Base-by-base conservation (phyloP, 2,888 invertebrate genomes). In the Muscina levida region DNA sequence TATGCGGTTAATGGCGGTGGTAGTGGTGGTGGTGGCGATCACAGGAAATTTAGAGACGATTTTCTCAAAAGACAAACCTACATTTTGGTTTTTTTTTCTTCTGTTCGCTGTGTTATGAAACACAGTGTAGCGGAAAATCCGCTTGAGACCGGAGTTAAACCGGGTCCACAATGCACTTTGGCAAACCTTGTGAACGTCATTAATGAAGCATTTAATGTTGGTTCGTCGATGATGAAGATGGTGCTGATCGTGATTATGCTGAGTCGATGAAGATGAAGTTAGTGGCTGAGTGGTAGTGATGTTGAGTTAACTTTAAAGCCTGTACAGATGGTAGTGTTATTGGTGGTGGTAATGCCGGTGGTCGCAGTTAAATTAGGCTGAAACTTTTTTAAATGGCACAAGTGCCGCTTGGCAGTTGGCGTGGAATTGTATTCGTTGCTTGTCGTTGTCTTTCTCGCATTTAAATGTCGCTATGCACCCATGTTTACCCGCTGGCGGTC, bases 371-470 rank as follows among this genome's bases (percentile, higher is more conserved):
- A 81, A 74, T 81, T 70, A 22, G 44, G 31, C 73, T 73, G 66
- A 59, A 44, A 37, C n/a, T 19, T 59, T 62, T 77, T 66, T 67
- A 77, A 77, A 77, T 76, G 70, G 77, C 73, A 73, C 80, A 80
- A 80, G 77, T 59, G 62, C 39, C 19, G 22, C 19, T 59, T 19
- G 53, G 24, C 65, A 48, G 48, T 62, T 70, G 53, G 6, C 37
- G 39, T 15, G 39, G n/a, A 5, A 5, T 46, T 26, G 15, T 24
- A 22, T 51, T 39, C 31, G 3, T 56, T 71, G 26, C n/a, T 62
- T 51, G 51, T 17, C 51, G 19, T 51, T 19, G 51, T 51, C 2
- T 51, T 51, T 44, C n/a, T n/a, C 13, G 62, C 39, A 39, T 22
- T 17, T 22, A 62, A 62, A 62, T 62, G 62, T 62, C 62, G 39